Evolutionary conservation across 1,140 invertebrate genomes (phyloP), one percentile per base, ranked within the genome.

Genomic region (Drosophila orosa): DNA sequence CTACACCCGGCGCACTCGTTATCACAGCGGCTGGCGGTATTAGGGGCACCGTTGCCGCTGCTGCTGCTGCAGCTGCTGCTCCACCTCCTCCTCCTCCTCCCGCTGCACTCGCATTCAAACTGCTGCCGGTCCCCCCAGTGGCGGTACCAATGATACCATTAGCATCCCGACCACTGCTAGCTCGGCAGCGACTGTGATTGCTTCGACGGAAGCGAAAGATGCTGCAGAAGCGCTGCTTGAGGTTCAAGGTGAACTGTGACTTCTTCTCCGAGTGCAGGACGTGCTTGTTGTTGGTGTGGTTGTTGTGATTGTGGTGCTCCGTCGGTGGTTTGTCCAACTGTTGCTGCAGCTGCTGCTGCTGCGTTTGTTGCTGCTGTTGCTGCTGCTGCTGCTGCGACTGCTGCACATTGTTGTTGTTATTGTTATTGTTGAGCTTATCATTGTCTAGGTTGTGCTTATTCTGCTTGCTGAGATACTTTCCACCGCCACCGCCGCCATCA

Each of bases 191-290:
- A 79, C 48, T 90, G 48, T 90, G 93, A 80, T 80, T 94, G 69
- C 76, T 94, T 12, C 81, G 93, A 48, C 94, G 94, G 91, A 96
- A 96, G 76, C 95, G 94, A 90, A 97, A 97, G 82, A 97, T 94
- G 92, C 96, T 96, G 92, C 96, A 97, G 69, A 97, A 93, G n/a
- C 95, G 96, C 89, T 97, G 96, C 91, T 97, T 97, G n/a, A 97
- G 93, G 92, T 95, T 96, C 44, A 95, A 92, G 56, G 90, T 92
- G 55, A 92, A 91, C 65, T 93, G 92, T 8, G 83, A 81, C 55
- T 92, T 92, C 60, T 92, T 92, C 25, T 83, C 78, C 17, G 74
- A 66, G 44, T 79, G 78, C 60, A 86, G 92, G 9, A 93, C 92
- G 69, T 94, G 93, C 67, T 93, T 90, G 47, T 84, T 78, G 47